Evolutionary conservation across 37 sponge, comb jelly and placozoan species (phyloP).

Genomic region (Chondrosia reniformis): DNA sequence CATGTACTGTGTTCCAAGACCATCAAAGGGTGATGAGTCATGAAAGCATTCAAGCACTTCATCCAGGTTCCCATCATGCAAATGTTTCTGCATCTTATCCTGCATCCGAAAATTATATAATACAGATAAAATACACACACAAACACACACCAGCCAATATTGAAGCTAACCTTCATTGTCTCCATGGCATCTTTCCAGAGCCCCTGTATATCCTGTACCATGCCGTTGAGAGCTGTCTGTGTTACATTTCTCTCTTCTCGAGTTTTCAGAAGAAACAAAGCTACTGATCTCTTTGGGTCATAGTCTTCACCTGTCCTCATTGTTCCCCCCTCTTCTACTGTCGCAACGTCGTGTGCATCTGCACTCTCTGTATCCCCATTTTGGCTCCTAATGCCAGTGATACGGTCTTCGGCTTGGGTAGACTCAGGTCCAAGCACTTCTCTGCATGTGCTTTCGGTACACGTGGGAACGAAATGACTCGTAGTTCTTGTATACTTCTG

Average conservation of each 20-base stretch:
- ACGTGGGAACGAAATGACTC: constrained; percentile 9
- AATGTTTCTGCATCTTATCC: no score
- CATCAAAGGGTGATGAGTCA: constrained; percentile 15
- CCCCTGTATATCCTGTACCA: neutral
- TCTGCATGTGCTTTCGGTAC: constrained; percentile 7
- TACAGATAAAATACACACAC: no score
- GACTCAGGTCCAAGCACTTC: neutral
- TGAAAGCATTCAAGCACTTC: no score
- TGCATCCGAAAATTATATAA: neutral
- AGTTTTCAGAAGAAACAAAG: constrained; percentile 34
- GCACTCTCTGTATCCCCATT: neutral
- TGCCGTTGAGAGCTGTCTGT: constrained; percentile 11
- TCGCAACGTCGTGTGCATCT: neutral
- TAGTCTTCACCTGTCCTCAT: neutral
- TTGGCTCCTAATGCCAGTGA: neutral
- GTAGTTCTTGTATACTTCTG: constrained; percentile 8
- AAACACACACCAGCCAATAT: no score
- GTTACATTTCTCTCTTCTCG: neutral
- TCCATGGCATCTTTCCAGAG: neutral
- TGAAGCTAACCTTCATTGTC: no score
- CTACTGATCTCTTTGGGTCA: constrained; percentile 16
- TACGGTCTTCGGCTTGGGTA: no score
- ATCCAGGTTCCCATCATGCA: no score
- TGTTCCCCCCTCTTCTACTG: neutral
- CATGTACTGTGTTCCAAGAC: constrained; percentile 11